Evolutionary conservation across 2,797 vertebrate species (phyloP).

Genomic region (Miichthys miiuy): DNA sequence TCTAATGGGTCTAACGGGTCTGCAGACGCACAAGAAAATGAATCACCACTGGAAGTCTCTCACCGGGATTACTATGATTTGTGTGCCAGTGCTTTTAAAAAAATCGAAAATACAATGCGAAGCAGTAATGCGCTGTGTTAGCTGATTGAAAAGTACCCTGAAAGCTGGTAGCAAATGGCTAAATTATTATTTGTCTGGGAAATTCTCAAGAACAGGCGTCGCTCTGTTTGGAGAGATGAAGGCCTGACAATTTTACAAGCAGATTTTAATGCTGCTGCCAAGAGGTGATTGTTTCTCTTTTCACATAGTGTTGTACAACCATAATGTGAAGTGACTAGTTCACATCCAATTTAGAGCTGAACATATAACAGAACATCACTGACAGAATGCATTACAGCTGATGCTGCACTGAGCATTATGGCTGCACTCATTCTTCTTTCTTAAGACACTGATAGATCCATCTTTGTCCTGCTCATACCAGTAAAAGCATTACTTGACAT

Average conservation of each 20-base stretch:
- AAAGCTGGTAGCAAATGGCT: conserved; percentile 41
- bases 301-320: conserved; percentile 46
- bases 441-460: conserved; percentile 45
- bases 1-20: conserved; percentile 24
- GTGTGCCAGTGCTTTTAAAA: conserved; percentile 41
- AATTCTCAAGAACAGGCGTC: conserved; percentile 29
- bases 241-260: conserved; percentile 70
- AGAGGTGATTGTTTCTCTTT: conserved; percentile 59
- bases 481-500: conserved; percentile 44
- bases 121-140: conserved; percentile 14
- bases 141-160: conserved; percentile 30
- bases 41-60: conserved; percentile 29
- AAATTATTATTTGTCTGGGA: conserved; percentile 61
- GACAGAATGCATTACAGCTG: conserved; percentile 65
- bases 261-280: conserved; percentile 70
- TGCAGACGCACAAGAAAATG: conserved; percentile 11
- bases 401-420: conserved; percentile 27
- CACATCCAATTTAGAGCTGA: conserved; percentile 65
- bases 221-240: conserved; percentile 53
- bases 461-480: conserved; percentile 36
- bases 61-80: conserved; percentile 57
- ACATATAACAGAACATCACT: conserved; percentile 57
- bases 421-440: conserved; percentile 48
- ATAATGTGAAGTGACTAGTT: conserved; percentile 72
- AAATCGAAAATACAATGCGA: conserved; percentile 44